Conservation (phyloP, 2,888 invertebrate species). For the Pelosia muscerda region DNA sequence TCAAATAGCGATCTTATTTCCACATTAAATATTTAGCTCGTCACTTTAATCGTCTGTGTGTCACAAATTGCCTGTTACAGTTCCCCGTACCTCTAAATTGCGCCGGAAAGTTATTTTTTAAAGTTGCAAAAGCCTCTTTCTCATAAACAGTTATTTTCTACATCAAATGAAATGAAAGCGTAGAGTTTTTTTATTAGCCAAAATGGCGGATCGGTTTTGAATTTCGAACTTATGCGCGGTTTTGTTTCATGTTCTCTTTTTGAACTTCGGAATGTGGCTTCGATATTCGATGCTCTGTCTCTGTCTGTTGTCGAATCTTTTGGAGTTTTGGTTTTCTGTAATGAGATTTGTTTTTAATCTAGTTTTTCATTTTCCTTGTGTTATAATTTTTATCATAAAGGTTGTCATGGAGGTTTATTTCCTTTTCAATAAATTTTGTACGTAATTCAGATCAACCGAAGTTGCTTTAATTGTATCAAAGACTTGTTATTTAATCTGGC, state of each 20-base stretch:
- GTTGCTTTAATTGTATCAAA: too few relatives aligned
- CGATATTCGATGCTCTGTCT: slow-evolving; percentile 28
- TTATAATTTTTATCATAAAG: neutral
- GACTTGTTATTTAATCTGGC: too few relatives aligned
- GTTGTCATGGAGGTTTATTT: neutral
- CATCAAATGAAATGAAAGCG: slow-evolving; percentile 41
- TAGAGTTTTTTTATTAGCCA: slow-evolving; percentile 26
- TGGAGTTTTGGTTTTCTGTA: slow-evolving; percentile 9
- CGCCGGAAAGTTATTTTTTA: slow-evolving; percentile 48
- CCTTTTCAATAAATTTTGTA: neutral
- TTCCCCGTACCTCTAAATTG: slow-evolving; percentile 48
- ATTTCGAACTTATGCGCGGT: slow-evolving; percentile 21
- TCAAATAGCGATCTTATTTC: neutral
- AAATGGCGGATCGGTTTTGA: slow-evolving; percentile 32
- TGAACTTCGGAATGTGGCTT: slow-evolving; percentile 30
- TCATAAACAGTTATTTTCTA: slow-evolving; percentile 44
- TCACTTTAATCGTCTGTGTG: slow-evolving; percentile 12
- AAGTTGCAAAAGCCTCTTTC: slow-evolving; percentile 44
- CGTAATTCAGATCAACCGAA: neutral
- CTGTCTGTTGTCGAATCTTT: slow-evolving; percentile 13
- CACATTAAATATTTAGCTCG: neutral
- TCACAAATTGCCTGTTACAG: slow-evolving; percentile 51
- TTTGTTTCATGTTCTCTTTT: slow-evolving; percentile 30
- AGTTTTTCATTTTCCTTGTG: neutral
- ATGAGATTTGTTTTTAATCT: slow-evolving; percentile 10